Evolutionary conservation across 2,113 vertebrate genomes (phyloP).

Genomic region (Gymnarchus niloticus): DNA sequence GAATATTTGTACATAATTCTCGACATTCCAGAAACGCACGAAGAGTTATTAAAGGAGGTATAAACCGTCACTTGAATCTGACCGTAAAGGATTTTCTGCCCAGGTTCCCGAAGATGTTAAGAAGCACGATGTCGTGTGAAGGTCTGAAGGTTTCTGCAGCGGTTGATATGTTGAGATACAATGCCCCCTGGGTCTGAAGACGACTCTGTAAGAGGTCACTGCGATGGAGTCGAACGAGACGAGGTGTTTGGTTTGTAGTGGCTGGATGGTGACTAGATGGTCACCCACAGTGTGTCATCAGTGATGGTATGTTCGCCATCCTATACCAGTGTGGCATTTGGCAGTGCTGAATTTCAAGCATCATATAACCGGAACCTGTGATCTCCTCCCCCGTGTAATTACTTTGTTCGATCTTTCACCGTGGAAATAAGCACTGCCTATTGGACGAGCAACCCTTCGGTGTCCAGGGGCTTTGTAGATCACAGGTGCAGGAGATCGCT

Average conservation of each 20-base stretch:
- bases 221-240: constrained; percentile 30
- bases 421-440: constrained; percentile 17
- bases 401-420: constrained; percentile 32
- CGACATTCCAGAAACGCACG: not conserved
- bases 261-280: constrained; percentile 37
- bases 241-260: constrained; percentile 45
- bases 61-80: not conserved
- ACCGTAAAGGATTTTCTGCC: not conserved
- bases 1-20: constrained; percentile 39
- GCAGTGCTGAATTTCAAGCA: constrained; percentile 46
- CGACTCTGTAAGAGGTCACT: not conserved
- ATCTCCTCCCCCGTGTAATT: constrained; percentile 29
- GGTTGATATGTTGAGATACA: not conserved
- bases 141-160: not conserved
- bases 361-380: constrained; percentile 41
- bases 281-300: constrained; percentile 33
- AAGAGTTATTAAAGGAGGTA: not conserved
- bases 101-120: not conserved
- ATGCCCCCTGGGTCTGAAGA: not conserved
- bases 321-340: constrained; percentile 23
- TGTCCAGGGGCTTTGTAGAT: not conserved
- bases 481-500: not conserved
- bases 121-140: not conserved
- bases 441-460: not conserved
- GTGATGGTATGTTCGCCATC: constrained; percentile 18